Evolutionary conservation across 1,140 invertebrate species (phyloP), one percentile per base, ranked within the genome.

Genomic region (Planococcus citri): DNA sequence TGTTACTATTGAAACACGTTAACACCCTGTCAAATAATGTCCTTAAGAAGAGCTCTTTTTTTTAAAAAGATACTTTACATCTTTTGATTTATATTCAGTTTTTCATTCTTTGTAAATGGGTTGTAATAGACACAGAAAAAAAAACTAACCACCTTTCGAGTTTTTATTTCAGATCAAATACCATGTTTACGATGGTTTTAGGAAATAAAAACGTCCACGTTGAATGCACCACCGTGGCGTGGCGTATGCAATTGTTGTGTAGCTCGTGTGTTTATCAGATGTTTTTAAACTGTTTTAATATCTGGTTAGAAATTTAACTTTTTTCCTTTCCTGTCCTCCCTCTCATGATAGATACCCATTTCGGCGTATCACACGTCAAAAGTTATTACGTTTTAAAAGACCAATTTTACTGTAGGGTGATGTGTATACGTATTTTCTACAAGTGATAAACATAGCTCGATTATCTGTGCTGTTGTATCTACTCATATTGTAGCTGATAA

Each of bases 11-110:
- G 29, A n/a, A 51, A 51, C 41, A 20, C 10, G 41, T 51, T 51
- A 51, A 51, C 41, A 51, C 41, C 41, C 41, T 51, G 41, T 51
- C 41, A 51, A 51, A 51, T 33, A n/a, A 17, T 51, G 41, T 51
- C 41, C 41, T 51, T 51, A 51, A 51, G 41, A 51, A n/a, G n/a
- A n/a, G n/a, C n/a, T n/a, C n/a, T n/a, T 17, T 51, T 17, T 17
- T 51, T 51, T 51, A 9, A 51, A 51, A 51, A 51, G 41, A 51
- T 51, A 51, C 41, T 51, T 51, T 51, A 51, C 41, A 20, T 51
- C 41, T 51, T 51, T 51, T 51, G 41, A 51, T 51, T 51, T 51
- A 51, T 51, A 51, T 51, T 51, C 17, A 51, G 6, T 17, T 51
- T 51, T n/a, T 51, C 17, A 51, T 51, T 51, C 41, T 51, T 51